phyloP scores from a whole-genome alignment of 2,797 vertebrate species.

The Crax fasciolata region DNA sequence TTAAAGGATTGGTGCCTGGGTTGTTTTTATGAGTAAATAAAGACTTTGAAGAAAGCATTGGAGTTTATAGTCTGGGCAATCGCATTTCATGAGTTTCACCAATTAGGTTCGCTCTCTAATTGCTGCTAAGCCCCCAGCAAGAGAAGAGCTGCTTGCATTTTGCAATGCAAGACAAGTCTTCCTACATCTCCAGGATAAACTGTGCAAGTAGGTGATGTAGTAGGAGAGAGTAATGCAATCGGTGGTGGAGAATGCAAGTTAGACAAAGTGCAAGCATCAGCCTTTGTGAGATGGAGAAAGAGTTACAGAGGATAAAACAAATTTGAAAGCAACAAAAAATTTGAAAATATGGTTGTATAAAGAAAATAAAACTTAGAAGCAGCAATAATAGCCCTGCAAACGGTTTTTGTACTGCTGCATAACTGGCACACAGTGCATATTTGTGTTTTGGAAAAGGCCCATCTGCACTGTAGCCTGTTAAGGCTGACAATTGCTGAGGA shows the following conservation, averaged over 20 bases:
- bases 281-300: not conserved
- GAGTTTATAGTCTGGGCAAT: not conserved
- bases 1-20: not conserved
- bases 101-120: not conserved
- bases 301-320: not conserved
- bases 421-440: not conserved
- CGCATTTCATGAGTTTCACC: not conserved
- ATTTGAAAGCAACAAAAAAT: not conserved
- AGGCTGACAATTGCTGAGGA: not conserved
- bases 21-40: not conserved
- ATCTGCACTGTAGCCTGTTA: not conserved
- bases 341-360: not conserved
- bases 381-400: not conserved
- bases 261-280: not conserved
- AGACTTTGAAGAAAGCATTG: not conserved
- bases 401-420: not conserved
- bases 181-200: not conserved
- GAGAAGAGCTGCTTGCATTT: not conserved
- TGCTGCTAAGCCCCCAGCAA: not conserved
- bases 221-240: not conserved
- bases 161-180: not conserved
- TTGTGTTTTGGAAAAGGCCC: not conserved
- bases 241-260: not conserved
- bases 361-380: not conserved
- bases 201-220: not conserved